phyloP scores from a whole-genome alignment of 2,113 vertebrate species.

The Misgurnus anguillicaudatus region DNA sequence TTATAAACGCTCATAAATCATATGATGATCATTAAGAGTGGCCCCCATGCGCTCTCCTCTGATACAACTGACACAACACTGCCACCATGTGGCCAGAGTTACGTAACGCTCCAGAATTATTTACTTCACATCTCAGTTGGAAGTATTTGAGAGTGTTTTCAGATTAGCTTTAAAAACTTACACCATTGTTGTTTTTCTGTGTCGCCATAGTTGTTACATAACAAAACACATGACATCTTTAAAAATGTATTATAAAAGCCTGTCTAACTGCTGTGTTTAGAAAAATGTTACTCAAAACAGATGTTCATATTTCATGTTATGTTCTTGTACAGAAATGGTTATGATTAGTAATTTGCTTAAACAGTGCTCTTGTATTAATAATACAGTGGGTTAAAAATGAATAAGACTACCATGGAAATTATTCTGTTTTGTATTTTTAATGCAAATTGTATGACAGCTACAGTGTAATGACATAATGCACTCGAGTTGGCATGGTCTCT shows the following conservation, averaged over 20 bases:
- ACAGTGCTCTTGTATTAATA: no score
- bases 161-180: neutral
- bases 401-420: no score
- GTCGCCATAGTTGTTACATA: neutral
- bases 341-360: no score
- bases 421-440: no score
- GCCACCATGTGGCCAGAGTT: constrained; percentile 40
- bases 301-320: no score
- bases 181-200: neutral
- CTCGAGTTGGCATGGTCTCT: no score
- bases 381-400: no score
- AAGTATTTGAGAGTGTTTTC: neutral
- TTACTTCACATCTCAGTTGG: neutral
- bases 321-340: no score
- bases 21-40: neutral
- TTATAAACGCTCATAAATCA: neutral
- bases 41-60: neutral
- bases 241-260: neutral
- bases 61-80: constrained; percentile 35
- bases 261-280: neutral
- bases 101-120: neutral
- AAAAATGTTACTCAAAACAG: neutral
- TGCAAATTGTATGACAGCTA: no score
- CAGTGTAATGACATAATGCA: no score
- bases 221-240: neutral